phyloP scores from a whole-genome alignment of 2,113 vertebrate species.

The Oceanodroma tethys region DNA sequence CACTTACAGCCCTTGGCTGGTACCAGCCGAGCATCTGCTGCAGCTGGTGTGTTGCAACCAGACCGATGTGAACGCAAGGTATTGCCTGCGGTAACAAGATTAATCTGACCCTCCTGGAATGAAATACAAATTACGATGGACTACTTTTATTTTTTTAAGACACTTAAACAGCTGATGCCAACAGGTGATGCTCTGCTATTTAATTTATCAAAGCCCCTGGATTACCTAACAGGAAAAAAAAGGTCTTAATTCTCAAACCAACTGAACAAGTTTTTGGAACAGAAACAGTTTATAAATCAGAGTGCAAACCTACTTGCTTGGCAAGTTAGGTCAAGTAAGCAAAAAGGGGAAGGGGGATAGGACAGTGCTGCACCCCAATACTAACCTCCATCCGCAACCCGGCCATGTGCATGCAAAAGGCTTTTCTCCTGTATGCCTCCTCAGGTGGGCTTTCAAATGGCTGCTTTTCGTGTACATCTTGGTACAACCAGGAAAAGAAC shows the following conservation, averaged over 20 bases:
- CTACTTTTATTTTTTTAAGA: background rate
- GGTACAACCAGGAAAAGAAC: conserved; percentile 90
- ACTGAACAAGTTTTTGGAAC: background rate
- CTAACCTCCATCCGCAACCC: conserved; percentile 94
- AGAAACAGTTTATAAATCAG: background rate
- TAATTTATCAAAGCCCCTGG: background rate
- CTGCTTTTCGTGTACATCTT: conserved; percentile 99
- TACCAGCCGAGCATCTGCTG: background rate
- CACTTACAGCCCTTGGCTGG: background rate
- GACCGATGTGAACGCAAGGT: background rate
- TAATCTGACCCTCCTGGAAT: background rate
- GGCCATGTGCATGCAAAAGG: conserved; percentile 95
- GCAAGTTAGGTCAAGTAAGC: background rate
- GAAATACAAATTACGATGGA: background rate
- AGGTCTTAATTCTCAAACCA: background rate
- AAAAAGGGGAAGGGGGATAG: background rate
- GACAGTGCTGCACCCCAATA: background rate
- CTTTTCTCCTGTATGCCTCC: conserved; percentile 93
- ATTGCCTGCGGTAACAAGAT: background rate
- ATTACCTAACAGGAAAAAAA: background rate
- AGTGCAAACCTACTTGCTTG: background rate
- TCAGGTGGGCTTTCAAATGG: conserved; percentile 93
- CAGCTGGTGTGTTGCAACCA: background rate
- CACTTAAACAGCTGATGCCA: background rate
- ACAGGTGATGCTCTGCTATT: background rate